Evolutionary conservation across 2,888 invertebrate species (phyloP), one percentile per base, ranked within the genome.

Genomic region (Melipona bicolor): DNA sequence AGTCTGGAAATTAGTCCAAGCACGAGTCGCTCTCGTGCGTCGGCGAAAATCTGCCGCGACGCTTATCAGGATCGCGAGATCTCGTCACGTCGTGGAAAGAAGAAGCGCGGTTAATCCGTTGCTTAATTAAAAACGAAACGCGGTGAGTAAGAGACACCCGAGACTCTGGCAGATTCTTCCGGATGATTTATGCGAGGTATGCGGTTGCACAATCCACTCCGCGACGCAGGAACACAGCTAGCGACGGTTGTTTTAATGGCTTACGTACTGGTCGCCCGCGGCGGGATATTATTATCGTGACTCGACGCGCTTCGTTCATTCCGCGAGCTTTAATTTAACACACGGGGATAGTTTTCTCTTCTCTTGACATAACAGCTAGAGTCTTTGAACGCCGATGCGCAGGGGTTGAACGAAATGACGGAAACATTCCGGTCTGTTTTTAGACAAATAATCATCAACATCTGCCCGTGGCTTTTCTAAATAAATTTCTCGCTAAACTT

Each of bases 101-200:
- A 54, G 65, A 32, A 43, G 43, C 49, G 19, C 15, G 32, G 17
- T 50, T 50, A 49, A 56, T 50, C 62, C 2, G 32, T 71, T 64
- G 81, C 61, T 68, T 15, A 24, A 76, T 76, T 50, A 56, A 56
- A 76, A 71, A 64, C 70, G 77, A 43, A 9, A 43, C 56, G 61
- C 56, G 19, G 43, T 61, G 9, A 43, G 9, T 43, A 11, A 74
- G 73, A 27, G 61, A 43, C 64, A 59, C 61, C 54, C 71, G 83
- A 67, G 32, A 32, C 52, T 32, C 59, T 36, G 73, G 52, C 36
- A n/a, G 54, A 52, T 76, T 79, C 81, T 76, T 72, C 69, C 83
- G 52, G 21, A 50, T 83, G 83, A 84, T 83, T 83, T 79, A 84
- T 69, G 68, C 82, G 61, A 17, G 77, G 36, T 61, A 49, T 32